These are phyloP conservation scores for Chirona hameri DNA, from an alignment of 2,888 invertebrate genomes.

Conservation along the genomic window DNA sequence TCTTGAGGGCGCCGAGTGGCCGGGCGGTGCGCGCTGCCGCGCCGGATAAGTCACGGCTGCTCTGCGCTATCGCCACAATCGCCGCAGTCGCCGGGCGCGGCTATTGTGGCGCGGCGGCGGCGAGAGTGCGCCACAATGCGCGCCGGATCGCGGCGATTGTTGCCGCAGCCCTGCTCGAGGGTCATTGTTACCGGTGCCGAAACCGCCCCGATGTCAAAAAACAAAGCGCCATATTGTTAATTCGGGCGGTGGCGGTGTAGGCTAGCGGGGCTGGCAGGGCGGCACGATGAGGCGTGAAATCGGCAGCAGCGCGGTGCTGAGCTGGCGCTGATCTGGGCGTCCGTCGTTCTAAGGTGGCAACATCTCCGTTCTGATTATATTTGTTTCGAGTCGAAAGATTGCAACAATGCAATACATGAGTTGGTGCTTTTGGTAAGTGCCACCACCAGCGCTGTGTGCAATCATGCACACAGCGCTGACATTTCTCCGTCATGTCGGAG, in stretches of 20 bases:
- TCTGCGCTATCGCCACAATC: constrained; percentile 26
- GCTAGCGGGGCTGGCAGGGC: too few species aligned
- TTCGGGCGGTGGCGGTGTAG: too few species aligned
- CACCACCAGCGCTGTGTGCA: too few species aligned
- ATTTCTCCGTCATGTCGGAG: too few species aligned
- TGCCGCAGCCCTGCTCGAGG: background rate
- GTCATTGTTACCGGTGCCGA: constrained; percentile 3
- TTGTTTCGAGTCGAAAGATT: too few species aligned
- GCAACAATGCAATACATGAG: too few species aligned
- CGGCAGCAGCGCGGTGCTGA: background rate
- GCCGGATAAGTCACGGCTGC: constrained; percentile 23
- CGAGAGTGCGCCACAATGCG: constrained; percentile 14
- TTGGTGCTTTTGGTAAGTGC: too few species aligned
- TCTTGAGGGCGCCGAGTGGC: background rate
- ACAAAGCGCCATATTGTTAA: constrained; percentile 22
- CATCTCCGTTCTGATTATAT: too few species aligned
- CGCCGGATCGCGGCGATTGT: constrained; percentile 12
- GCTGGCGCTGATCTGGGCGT: background rate
- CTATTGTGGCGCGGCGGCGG: constrained; percentile 6
- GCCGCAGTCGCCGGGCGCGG: constrained; percentile 23
- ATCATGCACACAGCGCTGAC: too few species aligned
- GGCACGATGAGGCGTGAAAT: background rate
- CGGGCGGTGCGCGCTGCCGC: background rate
- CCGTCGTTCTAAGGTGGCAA: too few species aligned
- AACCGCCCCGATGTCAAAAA: constrained; percentile 7